Base-by-base conservation (phyloP, 1,140 invertebrate genomes). In the Cydia pomonella region DNA sequence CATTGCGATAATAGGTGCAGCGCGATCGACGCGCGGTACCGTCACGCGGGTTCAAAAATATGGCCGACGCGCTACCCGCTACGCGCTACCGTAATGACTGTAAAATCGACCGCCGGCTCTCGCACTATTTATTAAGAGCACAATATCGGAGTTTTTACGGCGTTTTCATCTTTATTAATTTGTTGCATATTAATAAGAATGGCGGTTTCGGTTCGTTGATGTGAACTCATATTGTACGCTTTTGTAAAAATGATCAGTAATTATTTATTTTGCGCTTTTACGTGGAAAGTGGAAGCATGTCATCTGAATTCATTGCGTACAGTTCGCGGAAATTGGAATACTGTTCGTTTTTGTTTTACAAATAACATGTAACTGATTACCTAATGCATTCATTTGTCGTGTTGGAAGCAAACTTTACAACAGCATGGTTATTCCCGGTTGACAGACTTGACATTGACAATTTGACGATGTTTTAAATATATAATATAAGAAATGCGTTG, bases 1-100 rank as follows among this genome's bases (percentile, higher is more conserved):
- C 89, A 92, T 92, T 92, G 90, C 84, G 91, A 92, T 92, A 92
- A 92, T 92, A 91, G 84, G 86, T 82, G 81, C 85, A 83, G 82
- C 74, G 82, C 85, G 85, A 87, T 87, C 83, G 87, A 87, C 81
- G 84, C 85, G 84, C 83, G 84, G 87, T 87, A 85, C 84, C 85
- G 84, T 84, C 81, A 84, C 83, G 84, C 81, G 75, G 77, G 74
- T 38, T 74, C 84, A 76, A 80, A 88, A 88, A 90, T 87, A 90
- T 89, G 87, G 87, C 84, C 64, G 84, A 33, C 41, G 74, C 64
- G 25, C 29, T 59, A 10, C 53, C 63, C 72, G 72, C 64, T 25
- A 77, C 76, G 71, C 50, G 75, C 77, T 59, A 77, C 78, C 80
- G 79, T 82, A 66, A 76, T 47, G 76, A 25, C 73, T 72, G 74